Percentiles rank a stretch among this genome's conserved stretches.
phyloP scores from a whole-genome alignment of 2,888 invertebrate genomes.

The Eupeodes luniger region DNA sequence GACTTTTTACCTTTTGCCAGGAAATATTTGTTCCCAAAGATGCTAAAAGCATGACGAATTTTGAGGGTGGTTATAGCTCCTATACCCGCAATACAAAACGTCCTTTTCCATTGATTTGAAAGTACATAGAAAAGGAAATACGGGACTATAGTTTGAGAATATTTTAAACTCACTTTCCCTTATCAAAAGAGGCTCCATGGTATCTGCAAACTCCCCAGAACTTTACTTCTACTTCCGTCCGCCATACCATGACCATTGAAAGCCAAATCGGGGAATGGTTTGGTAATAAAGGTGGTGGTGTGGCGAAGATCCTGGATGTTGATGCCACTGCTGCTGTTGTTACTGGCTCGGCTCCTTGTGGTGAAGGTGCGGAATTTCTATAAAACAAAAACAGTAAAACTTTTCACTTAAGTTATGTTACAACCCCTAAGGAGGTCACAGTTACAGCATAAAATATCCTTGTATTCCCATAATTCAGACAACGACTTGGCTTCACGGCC shows the following conservation, averaged over 20 bases:
- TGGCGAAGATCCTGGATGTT: neutral
- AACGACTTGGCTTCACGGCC: conserved; percentile 72
- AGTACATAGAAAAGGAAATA: conserved; percentile 20
- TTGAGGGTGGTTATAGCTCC: neutral
- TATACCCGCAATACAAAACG: conserved; percentile 28
- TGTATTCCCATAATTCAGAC: conserved; percentile 70
- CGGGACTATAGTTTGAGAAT: conserved; percentile 22
- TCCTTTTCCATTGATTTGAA: conserved; percentile 39
- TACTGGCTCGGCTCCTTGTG: conserved; percentile 23
- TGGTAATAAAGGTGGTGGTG: neutral
- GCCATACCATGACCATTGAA: neutral
- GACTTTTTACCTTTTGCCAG: neutral
- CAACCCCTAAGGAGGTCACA: conserved; percentile 74
- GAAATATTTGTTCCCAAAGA: neutral
- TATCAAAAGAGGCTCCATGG: neutral
- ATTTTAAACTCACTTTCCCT: conserved; percentile 46
- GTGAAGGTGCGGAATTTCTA: conserved; percentile 35
- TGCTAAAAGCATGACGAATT: neutral
- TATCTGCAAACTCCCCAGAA: neutral
- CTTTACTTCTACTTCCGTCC: conserved; percentile 2
- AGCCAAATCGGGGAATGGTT: neutral
- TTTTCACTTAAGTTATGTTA: conserved; percentile 76
- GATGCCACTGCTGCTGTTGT: neutral
- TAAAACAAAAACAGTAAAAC: conserved; percentile 67
- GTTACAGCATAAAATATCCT: conserved; percentile 74